A percentile compares a stretch with the other conserved stretches of the same genome.
Evolutionary conservation across 1,140 invertebrate species (phyloP).

Genomic region (Drosophila ambigua): DNA sequence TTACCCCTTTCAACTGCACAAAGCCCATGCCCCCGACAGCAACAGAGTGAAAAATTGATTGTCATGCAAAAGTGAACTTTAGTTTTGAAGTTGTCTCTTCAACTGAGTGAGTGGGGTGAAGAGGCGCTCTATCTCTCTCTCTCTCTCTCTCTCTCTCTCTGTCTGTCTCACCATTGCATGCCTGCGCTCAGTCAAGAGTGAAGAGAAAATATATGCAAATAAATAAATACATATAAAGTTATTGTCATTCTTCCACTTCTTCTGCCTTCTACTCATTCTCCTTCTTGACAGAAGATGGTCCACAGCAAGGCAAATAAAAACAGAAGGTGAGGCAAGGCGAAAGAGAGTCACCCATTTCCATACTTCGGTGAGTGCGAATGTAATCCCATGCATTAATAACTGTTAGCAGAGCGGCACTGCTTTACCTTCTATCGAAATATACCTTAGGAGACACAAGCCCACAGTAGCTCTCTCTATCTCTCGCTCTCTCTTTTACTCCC

Average conservation of each 20-base stretch:
- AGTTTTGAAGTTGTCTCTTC: constrained; percentile 48
- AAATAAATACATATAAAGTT: constrained; percentile 52
- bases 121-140: constrained; percentile 26
- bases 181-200: constrained; percentile 45
- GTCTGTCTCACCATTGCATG: not conserved
- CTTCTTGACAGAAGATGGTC: no score
- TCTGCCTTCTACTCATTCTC: not conserved
- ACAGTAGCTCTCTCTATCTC: not conserved
- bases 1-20: not conserved
- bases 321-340: not conserved
- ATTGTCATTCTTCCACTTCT: constrained; percentile 44
- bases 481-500: constrained; percentile 1
- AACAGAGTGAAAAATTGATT: constrained; percentile 68
- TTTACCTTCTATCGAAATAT: no score
- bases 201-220: constrained; percentile 53
- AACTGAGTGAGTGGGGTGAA: constrained; percentile 62
- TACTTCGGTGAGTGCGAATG: no score
- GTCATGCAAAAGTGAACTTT: constrained; percentile 78
- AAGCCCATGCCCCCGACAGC: constrained; percentile 4
- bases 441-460: no score
- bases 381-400: no score
- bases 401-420: no score
- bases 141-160: no score
- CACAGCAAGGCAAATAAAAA: no score
- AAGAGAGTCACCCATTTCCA: constrained; percentile 6